Conservation (phyloP, 2,113 vertebrate genomes). For the Lota lota region DNA sequence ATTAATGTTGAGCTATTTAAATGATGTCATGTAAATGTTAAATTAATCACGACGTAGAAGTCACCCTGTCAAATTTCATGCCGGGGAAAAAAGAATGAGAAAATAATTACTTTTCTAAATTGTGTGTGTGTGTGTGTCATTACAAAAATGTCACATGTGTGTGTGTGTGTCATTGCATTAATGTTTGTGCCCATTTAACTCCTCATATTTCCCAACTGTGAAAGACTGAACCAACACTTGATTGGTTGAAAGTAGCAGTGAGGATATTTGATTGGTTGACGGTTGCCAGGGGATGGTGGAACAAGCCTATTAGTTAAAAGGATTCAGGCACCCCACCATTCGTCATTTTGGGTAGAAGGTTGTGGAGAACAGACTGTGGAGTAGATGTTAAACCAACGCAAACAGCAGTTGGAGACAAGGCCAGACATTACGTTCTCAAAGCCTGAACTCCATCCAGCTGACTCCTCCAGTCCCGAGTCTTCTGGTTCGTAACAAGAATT, state of each 20-base stretch:
- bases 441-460: not conserved
- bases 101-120: not conserved
- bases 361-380: not conserved
- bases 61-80: not conserved
- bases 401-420: not conserved
- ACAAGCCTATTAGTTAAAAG: too few relatives aligned
- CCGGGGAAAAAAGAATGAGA: not conserved
- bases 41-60: too few relatives aligned
- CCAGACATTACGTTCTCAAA: not conserved
- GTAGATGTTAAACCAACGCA: not conserved
- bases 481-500: too few relatives aligned
- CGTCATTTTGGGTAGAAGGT: conserved; percentile 4
- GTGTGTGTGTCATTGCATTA: not conserved
- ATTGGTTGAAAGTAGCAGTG: too few relatives aligned
- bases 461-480: too few relatives aligned
- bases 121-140: not conserved
- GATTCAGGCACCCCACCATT: not conserved
- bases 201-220: too few relatives aligned
- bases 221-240: too few relatives aligned
- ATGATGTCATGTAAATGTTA: too few relatives aligned
- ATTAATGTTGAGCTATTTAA: too few relatives aligned
- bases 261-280: too few relatives aligned
- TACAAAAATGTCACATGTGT: not conserved
- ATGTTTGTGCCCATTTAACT: not conserved
- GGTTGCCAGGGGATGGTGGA: too few relatives aligned